Base-by-base conservation (phyloP, 2,888 invertebrate genomes). In the Belgica antarctica region DNA sequence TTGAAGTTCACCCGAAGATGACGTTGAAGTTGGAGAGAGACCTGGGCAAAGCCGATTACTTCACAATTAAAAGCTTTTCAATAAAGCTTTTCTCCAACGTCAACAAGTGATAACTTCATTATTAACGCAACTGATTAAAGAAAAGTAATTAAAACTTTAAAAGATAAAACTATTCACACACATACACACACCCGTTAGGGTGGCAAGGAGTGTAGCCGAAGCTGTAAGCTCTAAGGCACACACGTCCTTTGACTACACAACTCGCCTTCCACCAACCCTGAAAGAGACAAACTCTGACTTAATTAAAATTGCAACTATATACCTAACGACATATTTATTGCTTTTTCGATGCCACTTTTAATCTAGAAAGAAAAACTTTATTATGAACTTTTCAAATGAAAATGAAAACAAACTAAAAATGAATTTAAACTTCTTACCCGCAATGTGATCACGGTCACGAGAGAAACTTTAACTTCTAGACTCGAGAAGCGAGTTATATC, bases 401-500 rank as follows among this genome's bases (percentile, higher is more conserved):
- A 41, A 41, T 15, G 41, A 41, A 41, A n/a, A 10, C 3, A 41
- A 41, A 41, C n/a, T n/a, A n/a, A 52, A 52, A 52, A 52, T 52
- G 52, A 52, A 52, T 52, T 52, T 52, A 52, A 52, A 52, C 22
- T 52, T 52, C 52, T 22, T 19, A 52, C 2, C 52, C 52, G 19
- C 52, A 17, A 52, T n/a, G n/a, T n/a, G n/a, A n/a, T n/a, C n/a
- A n/a, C n/a, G n/a, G n/a, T n/a, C n/a, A n/a, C n/a, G n/a, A 52
- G 52, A 52, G n/a, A 52, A 52, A 52, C 52, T 41, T 52, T 52
- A 52, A 7, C 46, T 46, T 46, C 15, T 52, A 52, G 17, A 41
- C 12, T 12, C 5, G 17, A 41, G 41, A n/a, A 10, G 10, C 12
- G 12, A 52, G 4, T 12, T 52, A 52, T 52, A 52, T 52, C 52